A percentile compares a stretch with the other conserved stretches of the same genome.
These are phyloP conservation scores for Sebastes iracundus DNA, from an alignment of 2,797 vertebrate species.

Conservation along the genomic window DNA sequence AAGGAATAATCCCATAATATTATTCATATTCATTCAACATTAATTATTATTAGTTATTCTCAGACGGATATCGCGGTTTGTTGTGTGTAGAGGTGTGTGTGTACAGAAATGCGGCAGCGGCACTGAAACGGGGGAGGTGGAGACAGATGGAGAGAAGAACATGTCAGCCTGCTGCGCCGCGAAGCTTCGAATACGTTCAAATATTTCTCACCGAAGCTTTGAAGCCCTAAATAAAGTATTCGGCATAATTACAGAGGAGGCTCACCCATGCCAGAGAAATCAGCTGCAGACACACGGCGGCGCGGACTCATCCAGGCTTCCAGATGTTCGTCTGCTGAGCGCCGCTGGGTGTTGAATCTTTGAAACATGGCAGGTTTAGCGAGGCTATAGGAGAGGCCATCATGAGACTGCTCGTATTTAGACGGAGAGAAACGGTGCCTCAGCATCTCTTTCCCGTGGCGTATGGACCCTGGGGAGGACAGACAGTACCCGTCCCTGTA, in stretches of 20 bases:
- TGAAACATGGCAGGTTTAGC: constrained; percentile 8
- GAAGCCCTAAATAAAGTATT: not conserved
- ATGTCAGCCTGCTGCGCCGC: too few species aligned
- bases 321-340: not conserved
- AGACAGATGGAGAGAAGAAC: too few species aligned
- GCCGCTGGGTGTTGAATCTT: not conserved
- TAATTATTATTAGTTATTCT: too few species aligned
- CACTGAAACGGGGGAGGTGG: too few species aligned
- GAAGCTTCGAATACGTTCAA: too few species aligned
- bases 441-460: constrained; percentile 38
- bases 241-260: not conserved
- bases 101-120: too few species aligned
- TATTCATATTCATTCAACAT: too few species aligned
- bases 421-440: not conserved
- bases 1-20: too few species aligned
- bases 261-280: constrained; percentile 42
- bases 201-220: too few species aligned
- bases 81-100: too few species aligned
- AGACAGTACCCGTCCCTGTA: constrained; percentile 38
- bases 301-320: constrained; percentile 3
- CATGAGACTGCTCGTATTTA: not conserved
- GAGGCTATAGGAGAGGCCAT: constrained; percentile 20
- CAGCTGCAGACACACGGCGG: not conserved
- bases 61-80: too few species aligned
- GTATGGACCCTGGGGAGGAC: constrained; percentile 68